Evolutionary conservation across 2,797 vertebrate species (phyloP).

Genomic region (Oceanodroma leucorhoa): DNA sequence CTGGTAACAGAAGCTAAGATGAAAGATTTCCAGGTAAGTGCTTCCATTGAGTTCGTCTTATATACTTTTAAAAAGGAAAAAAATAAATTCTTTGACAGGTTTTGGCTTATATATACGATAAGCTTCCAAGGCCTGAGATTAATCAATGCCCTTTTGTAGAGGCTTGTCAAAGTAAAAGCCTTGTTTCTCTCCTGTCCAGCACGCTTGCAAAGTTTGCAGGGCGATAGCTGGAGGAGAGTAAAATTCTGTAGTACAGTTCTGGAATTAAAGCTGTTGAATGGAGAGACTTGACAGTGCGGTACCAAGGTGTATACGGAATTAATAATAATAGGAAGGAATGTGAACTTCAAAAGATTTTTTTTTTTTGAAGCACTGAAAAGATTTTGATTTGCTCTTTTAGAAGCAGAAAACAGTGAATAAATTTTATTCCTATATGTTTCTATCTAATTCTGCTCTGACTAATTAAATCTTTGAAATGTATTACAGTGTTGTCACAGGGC

Average conservation of each 20-base stretch:
- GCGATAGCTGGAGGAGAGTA: not conserved
- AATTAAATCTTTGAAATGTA: not conserved
- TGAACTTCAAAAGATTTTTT: not conserved
- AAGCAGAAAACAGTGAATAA: not conserved
- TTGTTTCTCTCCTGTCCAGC: not conserved
- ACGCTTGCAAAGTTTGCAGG: not conserved
- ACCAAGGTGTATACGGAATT: not conserved
- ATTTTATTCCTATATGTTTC: not conserved
- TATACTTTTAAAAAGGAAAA: not conserved
- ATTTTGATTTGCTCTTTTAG: not conserved
- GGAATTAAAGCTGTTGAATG: not conserved
- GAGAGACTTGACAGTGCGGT: not conserved
- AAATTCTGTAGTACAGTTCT: not conserved
- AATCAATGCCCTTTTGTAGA: not conserved
- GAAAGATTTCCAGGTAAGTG: conserved; percentile 65
- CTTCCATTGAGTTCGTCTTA: conserved; percentile 6
- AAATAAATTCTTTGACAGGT: not conserved
- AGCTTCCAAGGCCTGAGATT: not conserved
- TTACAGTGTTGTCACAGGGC: not conserved
- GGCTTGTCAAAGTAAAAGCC: conserved; percentile 6
- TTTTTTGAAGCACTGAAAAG: not conserved
- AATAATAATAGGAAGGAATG: not conserved
- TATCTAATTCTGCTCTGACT: not conserved
- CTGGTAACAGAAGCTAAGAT: conserved; percentile 43
- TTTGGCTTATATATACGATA: not conserved